Conservation (phyloP, 2,888 invertebrate genomes). For the Lasius fuliginosus region DNA sequence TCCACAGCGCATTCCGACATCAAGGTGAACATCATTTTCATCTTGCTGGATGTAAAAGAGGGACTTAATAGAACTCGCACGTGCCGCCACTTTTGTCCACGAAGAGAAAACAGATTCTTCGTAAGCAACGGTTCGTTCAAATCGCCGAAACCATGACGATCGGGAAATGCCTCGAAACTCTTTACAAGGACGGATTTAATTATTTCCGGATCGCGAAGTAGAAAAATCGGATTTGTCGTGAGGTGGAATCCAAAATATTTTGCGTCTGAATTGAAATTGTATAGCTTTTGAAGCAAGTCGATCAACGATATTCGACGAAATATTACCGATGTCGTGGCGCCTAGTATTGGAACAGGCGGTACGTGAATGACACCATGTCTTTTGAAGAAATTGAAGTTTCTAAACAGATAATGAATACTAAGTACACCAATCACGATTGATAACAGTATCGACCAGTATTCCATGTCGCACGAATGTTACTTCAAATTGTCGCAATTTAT, state of each 20-base stretch:
- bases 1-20: slow-evolving; percentile 82
- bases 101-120: slow-evolving; percentile 67
- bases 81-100: slow-evolving; percentile 87
- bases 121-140: slow-evolving; percentile 67
- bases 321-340: slow-evolving; percentile 60
- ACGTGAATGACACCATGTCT: slow-evolving; percentile 50
- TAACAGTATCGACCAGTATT: slow-evolving; percentile 46
- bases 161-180: slow-evolving; percentile 68
- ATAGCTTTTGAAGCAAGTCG: slow-evolving; percentile 45
- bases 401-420: slow-evolving; percentile 44
- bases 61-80: slow-evolving; percentile 87
- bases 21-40: slow-evolving; percentile 87
- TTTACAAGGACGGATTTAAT: slow-evolving; percentile 72
- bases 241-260: slow-evolving; percentile 74
- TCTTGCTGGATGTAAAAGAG: slow-evolving; percentile 88
- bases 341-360: slow-evolving; percentile 64
- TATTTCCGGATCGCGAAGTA: slow-evolving; percentile 74
- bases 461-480: slow-evolving; percentile 22
- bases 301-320: slow-evolving; percentile 50
- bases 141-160: slow-evolving; percentile 31
- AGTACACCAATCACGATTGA: slow-evolving; percentile 24
- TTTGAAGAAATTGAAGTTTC: slow-evolving; percentile 48
- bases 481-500: neutral
- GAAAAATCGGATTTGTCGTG: slow-evolving; percentile 62
- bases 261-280: slow-evolving; percentile 60